Conservation (phyloP, 1,140 invertebrate genomes). For the Neotoxoptera formosana region DNA sequence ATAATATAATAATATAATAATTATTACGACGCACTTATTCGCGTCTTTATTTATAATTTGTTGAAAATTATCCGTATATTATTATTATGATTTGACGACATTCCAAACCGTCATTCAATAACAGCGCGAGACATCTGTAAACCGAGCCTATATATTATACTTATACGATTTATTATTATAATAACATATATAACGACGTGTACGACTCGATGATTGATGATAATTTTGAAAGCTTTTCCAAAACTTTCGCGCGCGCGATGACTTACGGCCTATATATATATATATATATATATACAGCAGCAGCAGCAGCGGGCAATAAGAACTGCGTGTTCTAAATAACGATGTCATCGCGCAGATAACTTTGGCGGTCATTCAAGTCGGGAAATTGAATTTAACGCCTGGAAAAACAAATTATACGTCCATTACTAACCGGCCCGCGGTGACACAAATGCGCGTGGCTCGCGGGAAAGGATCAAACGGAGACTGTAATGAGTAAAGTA, state of each 20-base stretch:
- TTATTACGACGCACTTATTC: neutral
- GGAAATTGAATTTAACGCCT: slow-evolving; percentile 47
- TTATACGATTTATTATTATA: neutral
- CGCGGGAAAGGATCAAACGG: neutral
- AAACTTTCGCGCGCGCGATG: neutral
- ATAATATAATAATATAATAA: too few species aligned
- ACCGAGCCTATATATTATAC: neutral
- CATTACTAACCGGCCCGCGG: neutral
- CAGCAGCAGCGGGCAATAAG: too few species aligned
- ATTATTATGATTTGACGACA: too few species aligned
- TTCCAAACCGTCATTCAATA: neutral
- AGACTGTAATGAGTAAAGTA: slow-evolving; percentile 27
- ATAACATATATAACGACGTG: neutral
- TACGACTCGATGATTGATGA: neutral
- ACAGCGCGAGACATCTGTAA: neutral
- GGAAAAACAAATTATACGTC: slow-evolving; percentile 46
- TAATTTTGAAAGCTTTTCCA: neutral
- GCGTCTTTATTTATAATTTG: neutral
- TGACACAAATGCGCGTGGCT: slow-evolving; percentile 2
- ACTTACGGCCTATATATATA: neutral
- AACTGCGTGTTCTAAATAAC: neutral
- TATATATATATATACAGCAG: too few species aligned
- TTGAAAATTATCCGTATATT: neutral
- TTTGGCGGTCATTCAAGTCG: neutral
- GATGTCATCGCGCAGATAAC: slow-evolving; percentile 12